Conservation (phyloP, 2,113 vertebrate species). For the Polypterus bichir region DNA sequence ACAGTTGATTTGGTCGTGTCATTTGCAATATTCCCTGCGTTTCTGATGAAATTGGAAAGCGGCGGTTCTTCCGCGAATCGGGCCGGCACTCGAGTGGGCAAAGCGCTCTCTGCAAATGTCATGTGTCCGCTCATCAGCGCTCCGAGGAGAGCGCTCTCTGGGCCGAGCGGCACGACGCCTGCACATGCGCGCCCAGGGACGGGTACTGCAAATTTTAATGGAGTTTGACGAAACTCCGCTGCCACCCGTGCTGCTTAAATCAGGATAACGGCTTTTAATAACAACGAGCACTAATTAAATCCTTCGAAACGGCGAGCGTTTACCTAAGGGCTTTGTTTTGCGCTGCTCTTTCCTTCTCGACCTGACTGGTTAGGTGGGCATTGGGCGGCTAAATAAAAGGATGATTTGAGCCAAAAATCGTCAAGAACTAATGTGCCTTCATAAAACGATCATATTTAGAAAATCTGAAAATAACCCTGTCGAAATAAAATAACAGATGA, state of each 20-base stretch:
- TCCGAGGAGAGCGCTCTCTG: constrained; percentile 76
- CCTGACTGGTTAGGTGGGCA: too few relatives aligned
- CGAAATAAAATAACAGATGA: too few relatives aligned
- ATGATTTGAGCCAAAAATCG: too few relatives aligned
- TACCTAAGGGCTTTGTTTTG: too few relatives aligned
- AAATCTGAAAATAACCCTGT: too few relatives aligned
- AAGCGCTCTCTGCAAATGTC: constrained; percentile 93
- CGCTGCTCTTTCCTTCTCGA: too few relatives aligned
- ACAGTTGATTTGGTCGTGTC: constrained; percentile 98
- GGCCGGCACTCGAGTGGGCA: constrained; percentile 70
- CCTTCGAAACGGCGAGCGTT: too few relatives aligned
- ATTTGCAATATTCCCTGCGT: constrained; percentile 94
- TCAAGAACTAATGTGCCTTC: too few relatives aligned
- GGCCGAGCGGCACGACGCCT: too few relatives aligned
- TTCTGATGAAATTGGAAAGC: constrained; percentile 83
- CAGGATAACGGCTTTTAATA: constrained; percentile 73
- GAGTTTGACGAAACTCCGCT: constrained; percentile 98
- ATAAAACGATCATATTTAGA: too few relatives aligned
- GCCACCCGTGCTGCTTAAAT: constrained; percentile 79
- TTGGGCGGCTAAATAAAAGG: too few relatives aligned
- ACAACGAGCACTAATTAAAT: constrained; percentile 72
- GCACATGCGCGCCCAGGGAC: constrained; percentile 56
- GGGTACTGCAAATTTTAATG: constrained; percentile 96
- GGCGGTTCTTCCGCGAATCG: constrained; percentile 71
- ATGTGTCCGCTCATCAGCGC: constrained; percentile 90